A percentile compares a stretch with the other conserved stretches of the same genome.
These are phyloP conservation scores for Hippoglossus stenolepis DNA, from an alignment of 2,113 vertebrate species.

Conservation along the genomic window DNA sequence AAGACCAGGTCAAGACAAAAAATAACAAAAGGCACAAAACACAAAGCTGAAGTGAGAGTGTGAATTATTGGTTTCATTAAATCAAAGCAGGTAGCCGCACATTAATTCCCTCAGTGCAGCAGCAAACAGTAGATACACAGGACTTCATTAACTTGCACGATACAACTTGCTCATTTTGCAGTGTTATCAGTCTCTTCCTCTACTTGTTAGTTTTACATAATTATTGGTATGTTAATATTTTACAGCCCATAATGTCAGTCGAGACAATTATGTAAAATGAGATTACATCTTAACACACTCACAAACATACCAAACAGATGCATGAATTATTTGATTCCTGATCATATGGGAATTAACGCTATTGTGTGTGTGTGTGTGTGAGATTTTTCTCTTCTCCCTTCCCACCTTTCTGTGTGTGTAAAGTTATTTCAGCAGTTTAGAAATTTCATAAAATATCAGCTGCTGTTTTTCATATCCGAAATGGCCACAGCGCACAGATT, in stretches of 20 bases:
- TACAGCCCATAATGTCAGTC: conserved; percentile 20
- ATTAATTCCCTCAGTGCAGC: conserved; percentile 30
- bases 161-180: conserved; percentile 16
- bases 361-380: background rate
- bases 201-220: conserved; percentile 23
- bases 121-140: conserved; percentile 36
- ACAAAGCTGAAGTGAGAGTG: background rate
- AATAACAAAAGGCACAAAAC: background rate
- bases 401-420: background rate
- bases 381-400: background rate
- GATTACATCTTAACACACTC: conserved; percentile 20
- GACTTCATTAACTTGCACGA: conserved; percentile 47
- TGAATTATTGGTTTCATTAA: conserved; percentile 39
- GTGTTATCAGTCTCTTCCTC: conserved; percentile 36
- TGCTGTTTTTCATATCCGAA: conserved; percentile 37
- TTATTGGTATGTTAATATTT: conserved; percentile 55
- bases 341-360: background rate
- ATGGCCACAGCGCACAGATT: conserved; percentile 10
- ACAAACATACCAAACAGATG: conserved; percentile 26
- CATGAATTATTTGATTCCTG: conserved; percentile 2
- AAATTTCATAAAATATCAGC: background rate
- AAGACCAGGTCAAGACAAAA: background rate
- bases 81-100: conserved; percentile 42
- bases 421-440: background rate
- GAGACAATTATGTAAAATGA: conserved; percentile 29